Evolutionary conservation across 2,113 vertebrate species (phyloP).

Genomic region (Recurvirostra avosetta): DNA sequence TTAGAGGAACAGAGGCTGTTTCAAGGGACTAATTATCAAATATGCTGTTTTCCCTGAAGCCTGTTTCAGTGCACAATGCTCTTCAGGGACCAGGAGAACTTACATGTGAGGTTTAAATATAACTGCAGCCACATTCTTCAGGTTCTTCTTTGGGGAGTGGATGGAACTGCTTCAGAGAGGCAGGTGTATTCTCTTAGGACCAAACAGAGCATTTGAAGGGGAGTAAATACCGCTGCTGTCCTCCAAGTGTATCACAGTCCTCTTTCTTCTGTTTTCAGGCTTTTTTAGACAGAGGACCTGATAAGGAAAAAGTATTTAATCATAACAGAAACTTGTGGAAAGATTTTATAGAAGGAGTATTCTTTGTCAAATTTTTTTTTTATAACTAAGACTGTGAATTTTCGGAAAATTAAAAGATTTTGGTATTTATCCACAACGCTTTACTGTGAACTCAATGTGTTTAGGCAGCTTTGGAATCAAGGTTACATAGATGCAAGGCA

Average conservation of each 20-base stretch:
- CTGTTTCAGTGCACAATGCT: not conserved
- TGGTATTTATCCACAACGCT: not conserved
- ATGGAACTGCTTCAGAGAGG: not conserved
- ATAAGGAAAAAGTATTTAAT: not conserved
- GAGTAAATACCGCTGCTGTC: not conserved
- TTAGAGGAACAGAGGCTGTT: not conserved
- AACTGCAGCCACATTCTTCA: not conserved
- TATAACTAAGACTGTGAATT: not conserved
- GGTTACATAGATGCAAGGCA: not conserved
- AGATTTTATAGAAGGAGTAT: not conserved
- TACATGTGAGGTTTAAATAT: constrained; percentile 46
- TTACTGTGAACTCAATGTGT: not conserved
- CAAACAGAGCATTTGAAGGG: not conserved
- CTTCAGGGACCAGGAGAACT: constrained; percentile 1
- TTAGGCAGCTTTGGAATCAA: not conserved
- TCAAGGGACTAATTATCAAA: constrained; percentile 66
- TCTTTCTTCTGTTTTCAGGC: not conserved
- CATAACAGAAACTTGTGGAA: not conserved
- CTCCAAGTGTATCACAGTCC: not conserved
- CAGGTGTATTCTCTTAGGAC: constrained; percentile 24
- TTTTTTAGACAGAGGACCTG: not conserved
- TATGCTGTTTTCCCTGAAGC: constrained; percentile 38
- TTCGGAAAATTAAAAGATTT: not conserved
- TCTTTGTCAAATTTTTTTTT: not conserved
- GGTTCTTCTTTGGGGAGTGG: not conserved